Conservation (phyloP, 1,140 invertebrate genomes). For the Heliothis virescens region DNA sequence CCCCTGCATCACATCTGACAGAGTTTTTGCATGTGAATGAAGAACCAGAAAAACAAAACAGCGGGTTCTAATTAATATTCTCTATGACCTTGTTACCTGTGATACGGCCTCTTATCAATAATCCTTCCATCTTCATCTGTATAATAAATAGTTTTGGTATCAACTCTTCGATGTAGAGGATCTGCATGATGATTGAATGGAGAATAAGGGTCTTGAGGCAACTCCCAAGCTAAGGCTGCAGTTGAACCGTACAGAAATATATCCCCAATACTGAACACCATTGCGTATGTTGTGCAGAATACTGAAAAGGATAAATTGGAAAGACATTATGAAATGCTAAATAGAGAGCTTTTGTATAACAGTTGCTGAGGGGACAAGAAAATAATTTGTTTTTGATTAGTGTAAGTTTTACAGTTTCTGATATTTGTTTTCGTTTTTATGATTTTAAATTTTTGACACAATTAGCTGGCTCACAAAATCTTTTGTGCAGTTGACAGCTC, state of each 20-base stretch:
- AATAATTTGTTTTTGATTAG: too few relatives aligned
- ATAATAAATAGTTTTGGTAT: slow-evolving; percentile 76
- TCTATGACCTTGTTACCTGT: slow-evolving; percentile 60
- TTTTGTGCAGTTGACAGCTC: too few relatives aligned
- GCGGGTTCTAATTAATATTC: neutral
- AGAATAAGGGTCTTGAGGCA: slow-evolving; percentile 88
- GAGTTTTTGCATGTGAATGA: too few relatives aligned
- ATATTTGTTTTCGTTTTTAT: too few relatives aligned
- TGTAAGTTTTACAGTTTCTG: too few relatives aligned
- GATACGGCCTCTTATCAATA: slow-evolving; percentile 70
- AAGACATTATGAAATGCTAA: neutral
- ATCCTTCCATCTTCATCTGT: slow-evolving; percentile 76
- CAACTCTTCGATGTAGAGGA: slow-evolving; percentile 79
- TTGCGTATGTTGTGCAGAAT: slow-evolving; percentile 89
- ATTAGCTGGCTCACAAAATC: too few relatives aligned
- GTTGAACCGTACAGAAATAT: slow-evolving; percentile 90
- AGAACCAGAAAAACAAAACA: too few relatives aligned
- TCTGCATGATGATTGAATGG: slow-evolving; percentile 80
- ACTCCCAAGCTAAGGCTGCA: slow-evolving; percentile 90
- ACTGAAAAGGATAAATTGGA: slow-evolving; percentile 77
- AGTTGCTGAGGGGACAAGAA: too few relatives aligned
- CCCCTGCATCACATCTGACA: too few relatives aligned
- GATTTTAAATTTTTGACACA: too few relatives aligned
- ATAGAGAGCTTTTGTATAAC: neutral
- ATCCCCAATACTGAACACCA: slow-evolving; percentile 85